Evolutionary conservation across 2,113 vertebrate species (phyloP).

Genomic region (Entelurus aequoreus): DNA sequence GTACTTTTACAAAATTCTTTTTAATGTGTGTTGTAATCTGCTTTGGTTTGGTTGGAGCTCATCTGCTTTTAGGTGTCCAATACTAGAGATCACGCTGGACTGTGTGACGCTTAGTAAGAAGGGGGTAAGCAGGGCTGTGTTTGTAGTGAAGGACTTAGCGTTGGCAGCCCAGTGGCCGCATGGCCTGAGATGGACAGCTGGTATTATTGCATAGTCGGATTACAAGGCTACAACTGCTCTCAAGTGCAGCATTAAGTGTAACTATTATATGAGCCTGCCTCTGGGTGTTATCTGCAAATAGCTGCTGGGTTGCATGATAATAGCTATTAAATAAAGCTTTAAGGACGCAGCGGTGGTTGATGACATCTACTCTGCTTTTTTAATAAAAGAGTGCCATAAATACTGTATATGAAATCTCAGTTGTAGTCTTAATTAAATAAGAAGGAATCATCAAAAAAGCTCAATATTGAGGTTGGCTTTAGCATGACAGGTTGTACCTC

Average conservation of each 20-base stretch:
- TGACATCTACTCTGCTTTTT: slow-evolving; percentile 53
- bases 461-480: slow-evolving; percentile 50
- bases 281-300: slow-evolving; percentile 66
- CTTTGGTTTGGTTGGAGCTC: slow-evolving; percentile 33
- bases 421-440: slow-evolving; percentile 60
- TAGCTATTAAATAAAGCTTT: slow-evolving; percentile 64
- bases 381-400: slow-evolving; percentile 53
- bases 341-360: slow-evolving; percentile 38
- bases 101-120: slow-evolving; percentile 35
- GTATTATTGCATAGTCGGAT: slow-evolving; percentile 66
- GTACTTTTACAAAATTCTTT: slow-evolving; percentile 35
- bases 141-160: slow-evolving; percentile 46
- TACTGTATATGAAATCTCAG: slow-evolving; percentile 39
- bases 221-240: slow-evolving; percentile 62
- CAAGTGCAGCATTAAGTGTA: slow-evolving; percentile 58
- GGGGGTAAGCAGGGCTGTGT: slow-evolving; percentile 12
- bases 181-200: slow-evolving; percentile 50
- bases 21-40: slow-evolving; percentile 33
- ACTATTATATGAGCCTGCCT: slow-evolving; percentile 62
- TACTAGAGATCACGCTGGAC: slow-evolving; percentile 30
- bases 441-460: slow-evolving; percentile 43
- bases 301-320: slow-evolving; percentile 56
- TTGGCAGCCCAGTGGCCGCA: slow-evolving; percentile 41
- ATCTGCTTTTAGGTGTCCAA: slow-evolving; percentile 24
- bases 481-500: no score